Base-by-base conservation (phyloP, 2,888 invertebrate species). In the Epirrhoe alternata region DNA sequence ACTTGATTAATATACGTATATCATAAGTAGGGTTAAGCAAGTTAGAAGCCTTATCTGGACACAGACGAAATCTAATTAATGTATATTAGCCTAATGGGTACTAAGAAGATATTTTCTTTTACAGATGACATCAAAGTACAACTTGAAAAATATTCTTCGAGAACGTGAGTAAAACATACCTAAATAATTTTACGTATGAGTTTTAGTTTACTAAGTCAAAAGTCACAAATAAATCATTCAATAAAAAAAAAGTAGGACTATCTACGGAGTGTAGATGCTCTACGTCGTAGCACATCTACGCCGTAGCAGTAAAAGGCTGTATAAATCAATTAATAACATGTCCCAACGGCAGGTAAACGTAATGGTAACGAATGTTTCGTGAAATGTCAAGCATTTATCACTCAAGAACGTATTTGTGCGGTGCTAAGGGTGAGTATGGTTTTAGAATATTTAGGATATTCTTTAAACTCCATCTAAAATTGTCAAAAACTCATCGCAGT, bases 331-430 rank as follows among this genome's bases (percentile, higher is more conserved):
- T 69, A 72, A 67, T 67, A 70, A 58, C 62, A 49, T 60, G 53
- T 64, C 50, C 53, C 63, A 54, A 61, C 33, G 57, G 68, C 70
- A 75, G 74, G 74, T 74, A 72, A 58, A 66, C 68, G 68, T 72
- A 76, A 79, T 75, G 73, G 76, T 74, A 73, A 68, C 71, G 63
- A 65, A 77, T 79, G 75, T 76, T 75, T 78, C 75, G 74, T 65
- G 75, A 73, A 77, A 75, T 78, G 77, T 80, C 82, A 78, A 70
- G 67, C 78, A 80, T 84, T 83, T 82, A 82, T 82, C 82, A 82
- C 80, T 77, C 72, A 71, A 66, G 66, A 58, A 64, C 66, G 74
- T 72, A 74, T 73, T 71, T 66, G 61, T 68, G 71, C 61, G 62
- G 59, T 16, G 49, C 55, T 73, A 0, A 72, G 71, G 70, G 75